phyloP scores from a whole-genome alignment of 2,797 vertebrate species.

The Vultur gryphus region DNA sequence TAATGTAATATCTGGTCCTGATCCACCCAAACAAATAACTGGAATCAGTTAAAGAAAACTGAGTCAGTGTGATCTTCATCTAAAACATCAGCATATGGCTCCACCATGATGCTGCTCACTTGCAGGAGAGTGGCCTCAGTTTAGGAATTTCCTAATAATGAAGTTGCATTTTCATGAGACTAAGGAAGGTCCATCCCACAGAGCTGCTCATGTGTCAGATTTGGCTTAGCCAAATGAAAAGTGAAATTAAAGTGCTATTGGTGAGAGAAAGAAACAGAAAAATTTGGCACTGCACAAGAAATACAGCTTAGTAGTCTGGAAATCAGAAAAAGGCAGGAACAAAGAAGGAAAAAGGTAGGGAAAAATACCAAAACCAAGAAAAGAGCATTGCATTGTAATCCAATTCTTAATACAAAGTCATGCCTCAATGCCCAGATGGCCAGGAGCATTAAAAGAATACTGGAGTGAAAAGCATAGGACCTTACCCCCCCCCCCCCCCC shows the following conservation, averaged over 20 bases:
- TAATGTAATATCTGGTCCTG: neutral
- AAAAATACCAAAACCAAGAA: neutral
- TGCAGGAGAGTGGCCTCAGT: neutral
- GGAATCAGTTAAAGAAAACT: neutral
- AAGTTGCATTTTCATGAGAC: neutral
- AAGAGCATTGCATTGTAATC: neutral
- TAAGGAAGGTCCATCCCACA: neutral
- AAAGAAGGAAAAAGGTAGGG: neutral
- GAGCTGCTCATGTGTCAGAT: neutral
- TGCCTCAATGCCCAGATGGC: neutral
- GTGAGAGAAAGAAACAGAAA: neutral
- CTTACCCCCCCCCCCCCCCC: neutral
- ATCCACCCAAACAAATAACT: neutral
- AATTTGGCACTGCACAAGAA: neutral
- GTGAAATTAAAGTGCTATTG: neutral
- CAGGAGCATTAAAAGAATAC: neutral
- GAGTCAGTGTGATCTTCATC: neutral
- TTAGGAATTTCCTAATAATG: neutral
- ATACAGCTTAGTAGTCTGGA: neutral
- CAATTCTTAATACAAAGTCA: conserved; percentile 7
- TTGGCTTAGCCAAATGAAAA: neutral
- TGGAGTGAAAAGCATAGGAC: neutral
- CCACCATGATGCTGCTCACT: neutral
- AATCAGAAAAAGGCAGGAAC: neutral
- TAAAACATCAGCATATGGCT: neutral